Conservation (phyloP, 2,113 vertebrate species). For the Mastomys natalensis region DNA sequence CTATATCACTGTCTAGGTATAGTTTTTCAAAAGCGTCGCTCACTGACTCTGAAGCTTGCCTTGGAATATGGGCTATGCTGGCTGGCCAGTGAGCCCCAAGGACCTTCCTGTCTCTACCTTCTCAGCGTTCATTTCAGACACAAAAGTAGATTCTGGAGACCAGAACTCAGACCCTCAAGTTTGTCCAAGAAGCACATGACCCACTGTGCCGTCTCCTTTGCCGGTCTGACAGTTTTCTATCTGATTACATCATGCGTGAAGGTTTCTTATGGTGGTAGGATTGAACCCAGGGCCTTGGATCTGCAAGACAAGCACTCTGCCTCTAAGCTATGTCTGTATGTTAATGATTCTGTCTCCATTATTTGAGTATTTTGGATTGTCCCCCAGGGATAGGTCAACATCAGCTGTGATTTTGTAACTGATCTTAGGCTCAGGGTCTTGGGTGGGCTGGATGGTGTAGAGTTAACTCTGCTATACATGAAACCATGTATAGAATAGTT, state of each 20-base stretch:
- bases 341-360: not conserved
- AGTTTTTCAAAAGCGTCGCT: not conserved
- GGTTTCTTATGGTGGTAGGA: not conserved
- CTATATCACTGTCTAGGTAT: not conserved
- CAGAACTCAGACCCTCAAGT: not conserved
- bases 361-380: not conserved
- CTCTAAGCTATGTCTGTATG: not conserved
- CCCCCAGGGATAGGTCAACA: not conserved
- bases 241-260: not conserved
- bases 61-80: not conserved
- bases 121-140: not conserved
- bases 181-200: not conserved
- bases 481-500: not conserved
- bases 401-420: not conserved
- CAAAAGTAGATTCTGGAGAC: not conserved
- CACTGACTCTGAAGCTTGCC: not conserved
- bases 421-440: not conserved
- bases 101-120: too few relatives aligned
- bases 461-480: not conserved
- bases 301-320: not conserved
- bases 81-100: not conserved
- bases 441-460: not conserved
- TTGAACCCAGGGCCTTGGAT: not conserved
- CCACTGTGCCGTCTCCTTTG: not conserved
- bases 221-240: not conserved